Percentiles rank a stretch among this genome's conserved stretches.
These are phyloP conservation scores for Mustela lutreola DNA, from an alignment of 2,113 vertebrate species.

Conservation along the genomic window DNA sequence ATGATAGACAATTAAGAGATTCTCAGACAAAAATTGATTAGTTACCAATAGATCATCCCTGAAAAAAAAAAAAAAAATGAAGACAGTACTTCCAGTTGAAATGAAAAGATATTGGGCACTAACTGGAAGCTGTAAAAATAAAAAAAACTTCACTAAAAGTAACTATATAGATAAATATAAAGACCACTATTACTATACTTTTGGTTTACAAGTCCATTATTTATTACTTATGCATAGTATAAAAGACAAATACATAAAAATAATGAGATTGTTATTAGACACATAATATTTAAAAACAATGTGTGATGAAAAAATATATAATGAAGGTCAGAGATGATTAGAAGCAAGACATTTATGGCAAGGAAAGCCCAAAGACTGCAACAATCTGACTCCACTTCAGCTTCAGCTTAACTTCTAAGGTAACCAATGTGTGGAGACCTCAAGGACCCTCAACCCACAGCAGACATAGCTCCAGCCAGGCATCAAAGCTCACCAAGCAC, in stretches of 20 bases:
- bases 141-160: not conserved
- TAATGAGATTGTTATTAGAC: not conserved
- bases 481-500: not conserved
- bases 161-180: not conserved
- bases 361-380: not conserved
- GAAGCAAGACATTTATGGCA: not conserved
- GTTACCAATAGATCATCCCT: not conserved
- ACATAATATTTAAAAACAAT: not conserved
- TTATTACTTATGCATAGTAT: not conserved
- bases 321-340: not conserved
- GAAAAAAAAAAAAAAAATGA: not conserved
- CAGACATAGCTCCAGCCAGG: not conserved
- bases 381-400: not conserved
- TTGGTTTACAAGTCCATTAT: not conserved
- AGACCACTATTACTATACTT: not conserved
- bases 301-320: not conserved
- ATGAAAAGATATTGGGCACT: not conserved
- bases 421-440: not conserved
- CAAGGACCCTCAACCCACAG: not conserved
- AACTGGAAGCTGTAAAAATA: not conserved
- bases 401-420: not conserved
- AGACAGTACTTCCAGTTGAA: not conserved
- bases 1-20: not conserved
- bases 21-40: not conserved
- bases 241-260: not conserved